Evolutionary conservation across 1,140 invertebrate genomes (phyloP).

Genomic region (Polypedilum pembai): DNA sequence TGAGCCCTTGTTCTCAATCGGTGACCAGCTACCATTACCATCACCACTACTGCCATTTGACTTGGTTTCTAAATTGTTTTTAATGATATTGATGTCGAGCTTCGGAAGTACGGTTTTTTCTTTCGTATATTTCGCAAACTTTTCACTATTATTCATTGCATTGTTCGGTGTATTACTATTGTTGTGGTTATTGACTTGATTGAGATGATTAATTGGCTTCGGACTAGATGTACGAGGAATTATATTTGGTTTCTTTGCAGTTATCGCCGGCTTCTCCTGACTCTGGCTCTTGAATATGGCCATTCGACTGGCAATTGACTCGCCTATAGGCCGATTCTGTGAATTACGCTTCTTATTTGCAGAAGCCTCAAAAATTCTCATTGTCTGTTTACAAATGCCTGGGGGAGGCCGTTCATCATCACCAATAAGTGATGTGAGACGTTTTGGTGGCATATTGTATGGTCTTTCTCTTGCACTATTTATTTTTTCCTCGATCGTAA

Average conservation of each 20-base stretch:
- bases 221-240: conserved; percentile 32
- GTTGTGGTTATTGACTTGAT: conserved; percentile 28
- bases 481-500: conserved; percentile 43
- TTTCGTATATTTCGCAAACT: conserved; percentile 6
- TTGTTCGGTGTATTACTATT: conserved; percentile 29
- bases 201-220: conserved; percentile 35
- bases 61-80: conserved; percentile 15
- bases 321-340: conserved; percentile 38
- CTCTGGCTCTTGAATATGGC: conserved; percentile 54
- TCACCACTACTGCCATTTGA: background rate
- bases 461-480: conserved; percentile 39
- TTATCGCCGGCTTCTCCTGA: conserved; percentile 43
- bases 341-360: conserved; percentile 48
- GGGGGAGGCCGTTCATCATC: conserved; percentile 74
- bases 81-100: conserved; percentile 14
- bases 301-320: conserved; percentile 59
- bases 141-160: conserved; percentile 25
- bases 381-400: conserved; percentile 75
- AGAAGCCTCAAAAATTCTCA: conserved; percentile 72
- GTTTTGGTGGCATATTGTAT: conserved; percentile 48
- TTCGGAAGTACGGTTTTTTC: conserved; percentile 1
- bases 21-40: background rate
- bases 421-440: conserved; percentile 60
- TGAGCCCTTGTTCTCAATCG: background rate
- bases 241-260: conserved; percentile 42